Evolutionary conservation across 35 echinoderm and acorn worm species (phyloP), one percentile per base, ranked within the genome.

Genomic region (Heliocidaris erythrogramma): DNA sequence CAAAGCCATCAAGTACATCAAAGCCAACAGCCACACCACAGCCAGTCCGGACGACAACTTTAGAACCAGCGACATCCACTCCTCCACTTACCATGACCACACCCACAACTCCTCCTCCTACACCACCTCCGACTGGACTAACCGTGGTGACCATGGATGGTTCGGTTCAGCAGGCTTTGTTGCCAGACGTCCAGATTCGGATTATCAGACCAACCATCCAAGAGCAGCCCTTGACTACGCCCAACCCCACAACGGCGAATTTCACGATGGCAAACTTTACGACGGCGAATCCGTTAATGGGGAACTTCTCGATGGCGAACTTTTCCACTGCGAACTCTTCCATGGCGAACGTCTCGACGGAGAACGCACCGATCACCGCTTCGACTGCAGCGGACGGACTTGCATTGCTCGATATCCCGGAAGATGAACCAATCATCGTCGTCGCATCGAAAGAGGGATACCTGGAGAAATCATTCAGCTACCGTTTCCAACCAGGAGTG

Each of bases 91-190:
- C 95, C 5, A 17, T 21, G 65, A 78, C 65, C 65, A 78, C 65
- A 21, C 65, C 65, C 65, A 78, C 65, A 7, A 78, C 65, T n/a
- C 65, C 27, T n/a, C 65, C 65, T 7, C 65, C 65, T 21, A 59
- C 90, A 3, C 95, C 95, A 9, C 95, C 95, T 60, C 95, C 94
- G 29, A 92, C 65, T 5, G 94, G 94, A 59, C 30, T 98, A 7
- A 84, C 35, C 2, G 56, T 97, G 10, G 31, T 92, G 9, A 86
- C 87, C 29, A 59, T 94, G 24, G 95, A 95, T 11, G 27, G 24
- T 48, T 60, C 31, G 14, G 85, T 49, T 9, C 48, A 86, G 29
- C 27, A 49, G 11, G 50, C 87, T 12, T 32, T 88, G n/a, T 27
- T 98, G n/a, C 92, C 95, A 24, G 49, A 52, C 17, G 86, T 86